Base-by-base conservation (phyloP, 2,797 vertebrate species). In the Microctenopoma steveboyesi region DNA sequence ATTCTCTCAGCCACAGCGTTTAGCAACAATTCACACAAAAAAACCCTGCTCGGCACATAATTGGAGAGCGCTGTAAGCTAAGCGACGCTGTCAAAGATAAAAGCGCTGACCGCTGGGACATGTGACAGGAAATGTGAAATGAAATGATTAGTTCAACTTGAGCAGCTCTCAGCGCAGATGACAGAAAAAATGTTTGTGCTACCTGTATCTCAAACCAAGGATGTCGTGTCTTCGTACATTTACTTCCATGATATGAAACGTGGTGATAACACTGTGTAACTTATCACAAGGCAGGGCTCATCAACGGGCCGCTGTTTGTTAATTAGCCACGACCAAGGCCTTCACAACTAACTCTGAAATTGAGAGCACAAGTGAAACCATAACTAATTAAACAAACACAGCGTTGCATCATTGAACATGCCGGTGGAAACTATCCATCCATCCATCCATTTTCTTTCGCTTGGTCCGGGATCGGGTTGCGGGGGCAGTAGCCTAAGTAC, bases 61-160 rank as follows among this genome's bases (percentile, higher is more conserved):
- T 81, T 78, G 74, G 66, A 68, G 69, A 60, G 60, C 54, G 13
- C 64, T 9, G 35, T 71, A 73, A 79, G 76, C 49, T 59, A 74
- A 81, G 74, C 54, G 76, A 71, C 7, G 11, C 70, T 84, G 81
- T 85, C 84, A 82, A 7, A 81, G 71, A 82, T 66, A 76, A 74
- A 77, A 56, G 52, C 59, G 53, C 28, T 74, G 76, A 68, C 76
- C 77, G 64, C 25, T 51, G 80, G 53, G 64, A 81, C 50, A 54
- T 59, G 56, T 72, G 75, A 68, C 72, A 63, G 60, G 58, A 72
- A 80, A 84, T 75, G 48, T 65, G 47, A 84, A 76, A 75, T 79
- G 28, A 76, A 83, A 83, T 85, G 52, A 88, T 89, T 78, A 70
- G 69, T 72, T 56, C 47, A 5, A 12, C 53, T 40, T 51, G 46